Conservation (phyloP, 2,888 invertebrate species). For the Synergus laeviventris region DNA sequence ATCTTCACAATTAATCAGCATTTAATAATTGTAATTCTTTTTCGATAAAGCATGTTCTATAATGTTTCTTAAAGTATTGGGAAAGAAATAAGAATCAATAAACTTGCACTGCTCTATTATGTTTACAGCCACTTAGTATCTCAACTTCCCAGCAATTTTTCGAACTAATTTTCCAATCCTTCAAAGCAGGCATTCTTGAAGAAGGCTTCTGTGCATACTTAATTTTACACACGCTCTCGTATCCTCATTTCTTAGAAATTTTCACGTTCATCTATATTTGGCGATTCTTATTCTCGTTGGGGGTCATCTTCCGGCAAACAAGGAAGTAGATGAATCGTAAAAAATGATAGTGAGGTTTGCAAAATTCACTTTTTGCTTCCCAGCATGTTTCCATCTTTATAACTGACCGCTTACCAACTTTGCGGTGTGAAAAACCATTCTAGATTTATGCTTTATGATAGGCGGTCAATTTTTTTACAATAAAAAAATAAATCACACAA, state of each 20-base stretch:
- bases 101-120: neutral
- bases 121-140: neutral
- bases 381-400: conserved; percentile 47
- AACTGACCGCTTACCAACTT: conserved; percentile 30
- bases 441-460: conserved; percentile 1
- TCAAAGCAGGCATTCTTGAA: neutral
- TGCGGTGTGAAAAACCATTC: conserved; percentile 12
- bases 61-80: neutral
- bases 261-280: conserved; percentile 24
- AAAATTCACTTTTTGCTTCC: conserved; percentile 45
- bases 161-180: conserved; percentile 9
- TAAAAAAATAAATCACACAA: neutral
- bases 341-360: conserved; percentile 43
- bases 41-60: too few species aligned
- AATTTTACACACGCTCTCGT: conserved; percentile 35
- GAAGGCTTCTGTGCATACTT: neutral
- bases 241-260: conserved; percentile 5
- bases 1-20: too few species aligned
- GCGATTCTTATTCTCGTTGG: neutral
- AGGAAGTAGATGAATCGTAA: conserved; percentile 47
- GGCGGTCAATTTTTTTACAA: conserved; percentile 1
- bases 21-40: too few species aligned
- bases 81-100: neutral
- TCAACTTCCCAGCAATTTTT: conserved; percentile 15
- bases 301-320: conserved; percentile 11